Evolutionary conservation across 1,140 invertebrate species (phyloP).

Genomic region (Magallana ariakensis): DNA sequence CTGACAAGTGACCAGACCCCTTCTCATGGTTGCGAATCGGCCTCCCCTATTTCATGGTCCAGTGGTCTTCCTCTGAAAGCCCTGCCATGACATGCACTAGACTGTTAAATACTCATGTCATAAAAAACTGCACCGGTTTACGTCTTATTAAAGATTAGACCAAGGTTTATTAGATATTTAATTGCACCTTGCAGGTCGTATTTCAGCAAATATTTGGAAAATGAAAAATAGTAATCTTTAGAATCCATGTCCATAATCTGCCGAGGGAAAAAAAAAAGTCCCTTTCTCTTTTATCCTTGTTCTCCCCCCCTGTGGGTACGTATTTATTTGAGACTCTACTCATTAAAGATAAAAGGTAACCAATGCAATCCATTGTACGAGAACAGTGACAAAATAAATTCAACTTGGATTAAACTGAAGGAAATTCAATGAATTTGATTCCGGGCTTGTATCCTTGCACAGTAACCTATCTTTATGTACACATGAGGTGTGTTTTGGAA

Average conservation of each 20-base stretch:
- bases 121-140: conserved; percentile 20
- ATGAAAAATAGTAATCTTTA: conserved; percentile 15
- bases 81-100: not conserved
- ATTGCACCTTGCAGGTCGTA: conserved; percentile 25
- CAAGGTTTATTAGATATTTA: conserved; percentile 5
- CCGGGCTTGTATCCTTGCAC: not conserved
- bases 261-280: not conserved
- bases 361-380: not conserved
- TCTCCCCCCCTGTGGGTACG: not conserved
- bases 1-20: conserved; percentile 9
- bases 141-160: conserved; percentile 17
- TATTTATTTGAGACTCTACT: conserved; percentile 5
- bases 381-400: conserved; percentile 17
- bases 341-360: conserved; percentile 18
- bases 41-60: conserved; percentile 19
- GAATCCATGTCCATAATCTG: conserved; percentile 23
- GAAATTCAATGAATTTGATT: not conserved
- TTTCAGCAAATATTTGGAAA: conserved; percentile 34
- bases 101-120: not conserved
- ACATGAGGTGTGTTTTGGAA: not conserved
- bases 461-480: not conserved
- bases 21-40: not conserved
- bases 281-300: not conserved
- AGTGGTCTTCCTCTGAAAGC: not conserved
- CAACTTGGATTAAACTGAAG: not conserved